These are phyloP conservation scores for Probaryconus sp. DNA, from an alignment of 1,140 invertebrate species.

Conservation along the genomic window DNA sequence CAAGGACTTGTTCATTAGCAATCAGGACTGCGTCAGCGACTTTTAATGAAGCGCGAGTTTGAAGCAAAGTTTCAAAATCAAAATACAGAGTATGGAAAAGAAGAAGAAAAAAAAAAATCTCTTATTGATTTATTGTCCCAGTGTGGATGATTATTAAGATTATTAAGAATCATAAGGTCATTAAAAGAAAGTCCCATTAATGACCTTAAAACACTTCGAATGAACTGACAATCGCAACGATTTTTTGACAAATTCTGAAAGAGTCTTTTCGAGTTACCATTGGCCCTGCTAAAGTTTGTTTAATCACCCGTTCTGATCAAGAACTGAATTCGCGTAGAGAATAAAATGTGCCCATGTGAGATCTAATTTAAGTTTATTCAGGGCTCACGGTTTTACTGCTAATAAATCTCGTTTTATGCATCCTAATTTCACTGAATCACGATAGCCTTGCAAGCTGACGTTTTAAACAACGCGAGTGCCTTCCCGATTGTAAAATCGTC, in stretches of 20 bases:
- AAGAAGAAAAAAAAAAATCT: no score
- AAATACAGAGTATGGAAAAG: no score
- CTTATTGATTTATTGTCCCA: no score
- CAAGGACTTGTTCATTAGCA: conserved; percentile 18
- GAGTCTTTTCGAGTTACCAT: no score
- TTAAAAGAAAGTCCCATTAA: no score
- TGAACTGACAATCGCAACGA: no score
- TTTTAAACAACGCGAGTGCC: neutral
- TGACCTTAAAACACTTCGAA: no score
- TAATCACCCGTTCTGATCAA: conserved; percentile 27
- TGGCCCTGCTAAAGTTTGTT: conserved; percentile 17
- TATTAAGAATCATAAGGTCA: no score
- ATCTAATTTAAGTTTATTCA: conserved; percentile 29
- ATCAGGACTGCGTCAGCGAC: neutral
- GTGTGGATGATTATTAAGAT: no score
- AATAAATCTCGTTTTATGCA: conserved; percentile 23
- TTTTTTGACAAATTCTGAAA: no score
- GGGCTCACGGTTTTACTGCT: conserved; percentile 4
- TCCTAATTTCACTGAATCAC: neutral
- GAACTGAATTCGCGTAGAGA: conserved; percentile 7
- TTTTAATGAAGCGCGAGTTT: conserved; percentile 8
- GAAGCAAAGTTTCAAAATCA: conserved; percentile 1
- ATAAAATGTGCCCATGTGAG: conserved; percentile 10
- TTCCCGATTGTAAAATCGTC: conserved; percentile 3
- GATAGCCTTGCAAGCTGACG: neutral